Evolutionary conservation across 2,113 vertebrate species (phyloP).

Genomic region (Spea bombifrons): DNA sequence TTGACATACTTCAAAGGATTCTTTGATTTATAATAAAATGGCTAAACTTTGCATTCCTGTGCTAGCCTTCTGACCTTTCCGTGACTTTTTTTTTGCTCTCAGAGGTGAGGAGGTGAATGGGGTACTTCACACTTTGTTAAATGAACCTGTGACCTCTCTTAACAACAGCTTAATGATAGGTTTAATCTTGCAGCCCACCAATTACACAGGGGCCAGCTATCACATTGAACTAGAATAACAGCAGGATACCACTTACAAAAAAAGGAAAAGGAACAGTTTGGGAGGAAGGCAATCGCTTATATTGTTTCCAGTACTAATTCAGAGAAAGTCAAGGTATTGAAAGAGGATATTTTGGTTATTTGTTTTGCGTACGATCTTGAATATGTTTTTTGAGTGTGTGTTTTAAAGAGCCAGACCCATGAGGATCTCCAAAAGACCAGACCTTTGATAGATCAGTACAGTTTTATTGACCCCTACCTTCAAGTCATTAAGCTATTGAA

Average conservation of each 20-base stretch:
- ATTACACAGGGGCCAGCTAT: conserved; percentile 51
- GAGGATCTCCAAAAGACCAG: no score
- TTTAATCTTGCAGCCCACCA: conserved; percentile 41
- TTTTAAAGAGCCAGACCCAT: no score
- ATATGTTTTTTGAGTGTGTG: no score
- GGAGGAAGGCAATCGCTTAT: not conserved
- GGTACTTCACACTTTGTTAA: conserved; percentile 58
- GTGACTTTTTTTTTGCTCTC: conserved; percentile 53
- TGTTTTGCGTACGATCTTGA: no score
- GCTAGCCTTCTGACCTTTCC: conserved; percentile 64
- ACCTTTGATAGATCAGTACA: no score
- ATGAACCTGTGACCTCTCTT: conserved; percentile 56
- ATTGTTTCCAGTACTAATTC: no score
- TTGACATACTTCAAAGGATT: conserved; percentile 23
- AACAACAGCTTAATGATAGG: conserved; percentile 46
- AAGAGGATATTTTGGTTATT: no score
- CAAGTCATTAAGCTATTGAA: conserved; percentile 56
- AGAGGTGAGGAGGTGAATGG: conserved; percentile 62
- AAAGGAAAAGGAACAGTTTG: not conserved
- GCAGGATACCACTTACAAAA: conserved; percentile 8
- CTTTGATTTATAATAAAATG: conserved; percentile 12
- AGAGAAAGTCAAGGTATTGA: no score
- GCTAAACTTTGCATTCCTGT: conserved; percentile 62
- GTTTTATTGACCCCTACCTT: conserved; percentile 25
- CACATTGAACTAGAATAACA: conserved; percentile 37